phyloP scores from a whole-genome alignment of 1,140 invertebrate species.

The Ceratina japonica region DNA sequence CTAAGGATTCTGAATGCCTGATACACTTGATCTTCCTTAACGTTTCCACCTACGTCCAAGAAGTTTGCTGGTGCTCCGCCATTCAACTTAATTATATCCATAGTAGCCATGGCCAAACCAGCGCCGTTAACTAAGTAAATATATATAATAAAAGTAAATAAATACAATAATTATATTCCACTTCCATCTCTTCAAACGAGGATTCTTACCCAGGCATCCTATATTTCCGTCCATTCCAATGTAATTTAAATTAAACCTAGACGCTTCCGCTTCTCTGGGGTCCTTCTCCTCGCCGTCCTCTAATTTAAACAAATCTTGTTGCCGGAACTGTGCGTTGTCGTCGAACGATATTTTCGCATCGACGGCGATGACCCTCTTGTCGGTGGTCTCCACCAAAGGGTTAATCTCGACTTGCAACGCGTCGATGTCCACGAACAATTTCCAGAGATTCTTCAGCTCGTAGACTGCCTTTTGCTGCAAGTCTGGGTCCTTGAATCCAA shows the following conservation, averaged over 20 bases:
- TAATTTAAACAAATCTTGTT: slow-evolving; percentile 92
- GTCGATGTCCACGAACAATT: slow-evolving; percentile 96
- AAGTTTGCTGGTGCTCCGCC: slow-evolving; percentile 90
- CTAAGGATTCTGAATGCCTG: slow-evolving; percentile 86
- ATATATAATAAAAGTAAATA: too few relatives aligned
- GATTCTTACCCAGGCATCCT: slow-evolving; percentile 86
- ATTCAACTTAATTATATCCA: slow-evolving; percentile 89
- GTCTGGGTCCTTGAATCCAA: slow-evolving; percentile 89
- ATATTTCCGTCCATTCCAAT: slow-evolving; percentile 99
- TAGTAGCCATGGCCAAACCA: slow-evolving; percentile 90
- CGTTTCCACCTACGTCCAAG: slow-evolving; percentile 89
- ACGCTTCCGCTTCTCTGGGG: slow-evolving; percentile 94
- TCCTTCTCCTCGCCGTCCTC: slow-evolving; percentile 91
- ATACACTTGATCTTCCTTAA: slow-evolving; percentile 87
- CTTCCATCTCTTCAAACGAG: too few relatives aligned
- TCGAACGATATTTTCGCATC: slow-evolving; percentile 99
- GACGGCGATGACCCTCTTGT: slow-evolving; percentile 95
- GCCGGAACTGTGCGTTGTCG: slow-evolving; percentile 97
- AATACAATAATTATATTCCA: too few relatives aligned
- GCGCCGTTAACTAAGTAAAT: slow-evolving; percentile 85
- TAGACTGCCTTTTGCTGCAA: slow-evolving; percentile 87
- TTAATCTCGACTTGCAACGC: slow-evolving; percentile 99
- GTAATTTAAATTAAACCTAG: slow-evolving; percentile 95
- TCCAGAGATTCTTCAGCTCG: slow-evolving; percentile 95
- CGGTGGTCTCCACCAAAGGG: slow-evolving; percentile 96